These are phyloP conservation scores for Leptogaster cylindrica DNA, from an alignment of 2,888 invertebrate genomes.

Conservation along the genomic window DNA sequence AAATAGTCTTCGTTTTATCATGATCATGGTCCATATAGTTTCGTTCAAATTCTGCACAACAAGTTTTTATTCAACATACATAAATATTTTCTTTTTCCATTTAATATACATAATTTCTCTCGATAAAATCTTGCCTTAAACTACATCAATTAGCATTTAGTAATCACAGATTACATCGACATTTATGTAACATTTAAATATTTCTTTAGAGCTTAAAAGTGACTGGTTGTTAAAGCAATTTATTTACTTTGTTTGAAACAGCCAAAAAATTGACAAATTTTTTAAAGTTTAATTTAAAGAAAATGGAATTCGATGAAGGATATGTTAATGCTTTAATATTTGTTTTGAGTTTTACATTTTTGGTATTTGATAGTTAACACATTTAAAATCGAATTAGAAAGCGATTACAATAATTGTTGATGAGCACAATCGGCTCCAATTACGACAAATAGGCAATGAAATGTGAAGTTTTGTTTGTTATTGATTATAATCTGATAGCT, in stretches of 20 bases:
- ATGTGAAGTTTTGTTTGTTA: too few relatives aligned
- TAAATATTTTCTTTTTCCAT: constrained; percentile 8
- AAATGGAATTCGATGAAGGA: background rate
- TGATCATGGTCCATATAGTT: constrained; percentile 19
- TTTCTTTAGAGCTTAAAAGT: constrained; percentile 8
- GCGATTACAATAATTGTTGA: too few relatives aligned
- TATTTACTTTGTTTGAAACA: constrained; percentile 1
- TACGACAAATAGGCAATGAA: too few relatives aligned
- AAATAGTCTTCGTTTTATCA: constrained; percentile 1
- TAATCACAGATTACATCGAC: constrained; percentile 40
- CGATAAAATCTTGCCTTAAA: constrained; percentile 1
- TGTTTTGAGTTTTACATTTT: too few relatives aligned
- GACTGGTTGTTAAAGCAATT: constrained; percentile 11
- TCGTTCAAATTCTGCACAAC: constrained; percentile 8
- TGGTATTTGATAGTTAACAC: too few relatives aligned
- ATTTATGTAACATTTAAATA: constrained; percentile 27
- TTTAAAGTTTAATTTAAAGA: constrained; percentile 1
- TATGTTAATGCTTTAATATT: background rate
- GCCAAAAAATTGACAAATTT: constrained; percentile 29
- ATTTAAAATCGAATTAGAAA: too few relatives aligned
- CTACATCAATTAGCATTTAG: constrained; percentile 14
- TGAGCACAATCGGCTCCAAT: too few relatives aligned
- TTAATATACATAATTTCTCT: background rate
- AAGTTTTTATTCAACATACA: constrained; percentile 9
- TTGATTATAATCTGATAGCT: too few relatives aligned